phyloP scores from a whole-genome alignment of 1,140 invertebrate species.

The Colletes gigas region DNA sequence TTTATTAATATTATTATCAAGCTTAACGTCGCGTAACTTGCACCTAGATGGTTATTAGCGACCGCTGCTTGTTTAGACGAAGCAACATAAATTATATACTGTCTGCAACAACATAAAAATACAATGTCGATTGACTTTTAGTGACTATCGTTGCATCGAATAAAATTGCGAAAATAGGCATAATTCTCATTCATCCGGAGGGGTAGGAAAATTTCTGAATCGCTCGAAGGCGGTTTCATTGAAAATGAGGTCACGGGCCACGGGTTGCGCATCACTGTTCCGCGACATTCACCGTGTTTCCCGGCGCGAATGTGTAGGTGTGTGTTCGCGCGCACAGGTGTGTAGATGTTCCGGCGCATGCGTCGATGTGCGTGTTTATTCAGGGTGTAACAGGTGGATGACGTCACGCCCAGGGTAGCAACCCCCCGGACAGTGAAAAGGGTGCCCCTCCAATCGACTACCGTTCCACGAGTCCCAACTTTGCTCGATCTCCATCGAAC shows the following conservation, averaged over 20 bases:
- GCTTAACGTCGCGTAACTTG: no score
- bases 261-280: conserved; percentile 31
- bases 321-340: background rate
- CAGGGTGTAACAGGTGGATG: conserved; percentile 78
- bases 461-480: background rate
- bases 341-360: conserved; percentile 17
- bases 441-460: conserved; percentile 1
- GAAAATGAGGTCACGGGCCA: conserved; percentile 16
- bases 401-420: conserved; percentile 73
- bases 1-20: no score
- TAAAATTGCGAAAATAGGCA: no score
- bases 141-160: no score
- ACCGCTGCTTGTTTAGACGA: no score
- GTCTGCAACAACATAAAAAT: no score
- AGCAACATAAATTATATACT: no score
- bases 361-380: conserved; percentile 37
- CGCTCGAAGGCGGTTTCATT: conserved; percentile 18
- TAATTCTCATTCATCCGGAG: background rate
- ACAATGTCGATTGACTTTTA: no score
- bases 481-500: background rate
- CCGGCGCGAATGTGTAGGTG: background rate
- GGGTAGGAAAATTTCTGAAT: conserved; percentile 1
- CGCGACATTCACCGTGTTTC: conserved; percentile 26
- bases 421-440: conserved; percentile 13
- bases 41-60: no score